These are phyloP conservation scores for Lonchura striata DNA, from an alignment of 2,113 vertebrate genomes.

Conservation along the genomic window DNA sequence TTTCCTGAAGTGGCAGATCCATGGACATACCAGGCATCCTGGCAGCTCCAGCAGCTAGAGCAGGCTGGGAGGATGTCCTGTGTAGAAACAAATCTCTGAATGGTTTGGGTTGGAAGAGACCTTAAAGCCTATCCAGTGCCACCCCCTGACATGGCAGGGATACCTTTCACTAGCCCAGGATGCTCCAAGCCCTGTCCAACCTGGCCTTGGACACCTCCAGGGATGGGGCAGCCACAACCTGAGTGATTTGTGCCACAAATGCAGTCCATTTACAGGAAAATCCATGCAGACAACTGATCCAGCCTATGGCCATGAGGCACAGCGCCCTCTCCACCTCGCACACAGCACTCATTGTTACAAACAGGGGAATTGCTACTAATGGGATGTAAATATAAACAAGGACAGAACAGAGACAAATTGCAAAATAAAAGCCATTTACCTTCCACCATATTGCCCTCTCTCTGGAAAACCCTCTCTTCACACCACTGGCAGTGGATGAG, in stretches of 20 bases:
- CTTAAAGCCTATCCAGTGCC: background rate
- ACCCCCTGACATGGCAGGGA: background rate
- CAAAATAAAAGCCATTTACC: constrained; percentile 72
- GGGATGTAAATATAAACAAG: background rate
- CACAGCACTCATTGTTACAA: background rate
- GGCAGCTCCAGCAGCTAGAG: background rate
- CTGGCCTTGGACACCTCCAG: background rate
- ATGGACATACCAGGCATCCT: accelerated
- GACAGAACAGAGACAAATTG: background rate
- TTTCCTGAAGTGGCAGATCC: background rate
- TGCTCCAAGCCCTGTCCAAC: background rate
- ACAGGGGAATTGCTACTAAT: background rate
- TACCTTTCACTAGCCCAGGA: background rate
- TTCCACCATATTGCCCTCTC: constrained; percentile 88
- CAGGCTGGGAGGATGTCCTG: background rate
- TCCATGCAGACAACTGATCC: background rate
- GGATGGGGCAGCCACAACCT: background rate
- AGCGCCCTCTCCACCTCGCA: background rate
- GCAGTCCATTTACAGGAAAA: background rate
- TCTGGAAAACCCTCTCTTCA: constrained; percentile 93
- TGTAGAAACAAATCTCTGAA: background rate
- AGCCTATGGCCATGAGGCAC: background rate
- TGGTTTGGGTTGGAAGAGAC: background rate
- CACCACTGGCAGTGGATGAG: constrained; percentile 98
- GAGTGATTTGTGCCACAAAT: background rate